Conservation (phyloP, 2,888 invertebrate genomes). For the Heteropelma amictum region DNA sequence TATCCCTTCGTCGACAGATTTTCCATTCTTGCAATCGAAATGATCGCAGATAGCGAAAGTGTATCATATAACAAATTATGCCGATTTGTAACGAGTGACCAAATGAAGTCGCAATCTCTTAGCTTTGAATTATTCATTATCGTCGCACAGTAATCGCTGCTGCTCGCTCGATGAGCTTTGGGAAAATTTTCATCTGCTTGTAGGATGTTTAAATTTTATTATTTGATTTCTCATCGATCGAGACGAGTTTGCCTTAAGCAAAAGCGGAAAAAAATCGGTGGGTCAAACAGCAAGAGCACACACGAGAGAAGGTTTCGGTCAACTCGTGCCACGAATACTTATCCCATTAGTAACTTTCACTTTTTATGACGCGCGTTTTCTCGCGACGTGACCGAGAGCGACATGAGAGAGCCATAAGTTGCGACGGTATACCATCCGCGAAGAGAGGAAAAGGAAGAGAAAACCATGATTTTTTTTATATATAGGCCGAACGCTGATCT, state of each 20-base stretch:
- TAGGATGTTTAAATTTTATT: background rate
- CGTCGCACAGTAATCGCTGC: too few relatives aligned
- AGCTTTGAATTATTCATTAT: too few relatives aligned
- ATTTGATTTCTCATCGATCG: slow-evolving; percentile 2
- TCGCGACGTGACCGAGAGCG: slow-evolving; percentile 46
- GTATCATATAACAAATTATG: too few relatives aligned
- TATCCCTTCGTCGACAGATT: too few relatives aligned
- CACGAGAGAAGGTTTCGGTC: slow-evolving; percentile 36
- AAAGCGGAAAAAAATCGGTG: slow-evolving; percentile 22
- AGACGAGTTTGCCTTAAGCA: slow-evolving; percentile 1
- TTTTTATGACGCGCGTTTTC: slow-evolving; percentile 60
- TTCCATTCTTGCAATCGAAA: too few relatives aligned
- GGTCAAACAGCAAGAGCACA: slow-evolving; percentile 34
- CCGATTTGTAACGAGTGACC: too few relatives aligned
- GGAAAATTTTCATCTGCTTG: too few relatives aligned
- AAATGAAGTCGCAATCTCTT: too few relatives aligned
- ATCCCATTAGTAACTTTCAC: slow-evolving; percentile 62
- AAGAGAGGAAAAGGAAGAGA: slow-evolving; percentile 32
- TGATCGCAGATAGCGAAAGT: too few relatives aligned
- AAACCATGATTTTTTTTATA: slow-evolving; percentile 30
- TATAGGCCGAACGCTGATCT: slow-evolving; percentile 3
- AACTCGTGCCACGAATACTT: slow-evolving; percentile 60
- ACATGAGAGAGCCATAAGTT: slow-evolving; percentile 21
- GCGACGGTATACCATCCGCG: background rate
- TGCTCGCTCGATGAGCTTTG: too few relatives aligned